Evolutionary conservation across 2,797 vertebrate species (phyloP).

Genomic region (Ctenochaetus hawaiiensis): DNA sequence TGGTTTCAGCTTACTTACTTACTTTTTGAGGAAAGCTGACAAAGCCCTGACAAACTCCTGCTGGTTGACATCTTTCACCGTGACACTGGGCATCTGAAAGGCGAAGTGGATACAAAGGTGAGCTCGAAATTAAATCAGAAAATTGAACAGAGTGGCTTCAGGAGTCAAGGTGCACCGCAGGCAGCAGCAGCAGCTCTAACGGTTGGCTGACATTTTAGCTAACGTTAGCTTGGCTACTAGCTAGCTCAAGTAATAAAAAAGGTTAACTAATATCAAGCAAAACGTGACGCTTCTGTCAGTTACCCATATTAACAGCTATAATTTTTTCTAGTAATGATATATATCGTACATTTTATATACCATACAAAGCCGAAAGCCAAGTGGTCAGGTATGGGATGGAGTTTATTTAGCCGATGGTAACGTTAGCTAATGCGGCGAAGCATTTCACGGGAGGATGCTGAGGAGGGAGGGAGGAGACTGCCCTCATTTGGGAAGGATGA

Average conservation of each 20-base stretch:
- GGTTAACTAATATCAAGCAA: background rate
- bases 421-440: constrained; percentile 39
- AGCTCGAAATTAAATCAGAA: background rate
- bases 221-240: constrained; percentile 43
- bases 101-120: constrained; percentile 33
- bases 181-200: background rate
- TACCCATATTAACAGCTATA: background rate
- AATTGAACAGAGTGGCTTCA: background rate
- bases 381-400: background rate
- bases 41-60: constrained; percentile 93
- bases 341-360: constrained; percentile 31
- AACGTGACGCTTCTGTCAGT: background rate
- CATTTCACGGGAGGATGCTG: constrained; percentile 56
- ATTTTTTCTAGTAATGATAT: background rate
- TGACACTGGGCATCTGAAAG: constrained; percentile 88
- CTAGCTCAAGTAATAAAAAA: background rate
- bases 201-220: constrained; percentile 12
- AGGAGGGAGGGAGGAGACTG: constrained; percentile 29
- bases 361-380: background rate
- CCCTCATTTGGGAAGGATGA: constrained; percentile 53
- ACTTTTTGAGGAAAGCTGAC: constrained; percentile 92
- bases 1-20: constrained; percentile 44
- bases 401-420: constrained; percentile 33
- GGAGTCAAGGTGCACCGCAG: background rate
- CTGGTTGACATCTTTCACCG: constrained; percentile 94